These are phyloP conservation scores for Empis stercorea DNA, from an alignment of 2,888 invertebrate genomes.

Conservation along the genomic window DNA sequence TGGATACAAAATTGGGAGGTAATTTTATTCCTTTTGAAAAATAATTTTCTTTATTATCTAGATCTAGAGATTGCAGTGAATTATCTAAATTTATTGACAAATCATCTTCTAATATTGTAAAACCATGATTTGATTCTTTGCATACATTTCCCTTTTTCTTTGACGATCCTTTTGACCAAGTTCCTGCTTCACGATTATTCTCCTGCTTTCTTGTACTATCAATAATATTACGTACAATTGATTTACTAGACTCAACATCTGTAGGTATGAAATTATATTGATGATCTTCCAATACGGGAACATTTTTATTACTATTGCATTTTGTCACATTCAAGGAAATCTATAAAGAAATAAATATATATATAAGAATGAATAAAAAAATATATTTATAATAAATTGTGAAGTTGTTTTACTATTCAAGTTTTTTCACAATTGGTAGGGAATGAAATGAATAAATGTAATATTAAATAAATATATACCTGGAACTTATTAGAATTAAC, in stretches of 20 bases:
- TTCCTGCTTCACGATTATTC: conserved; percentile 55
- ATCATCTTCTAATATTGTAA: conserved; percentile 29
- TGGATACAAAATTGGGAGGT: conserved; percentile 19
- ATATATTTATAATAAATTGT: too few species aligned
- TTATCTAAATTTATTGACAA: background rate
- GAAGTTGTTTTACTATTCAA: too few species aligned
- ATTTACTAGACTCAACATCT: conserved; percentile 5
- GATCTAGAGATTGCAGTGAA: background rate
- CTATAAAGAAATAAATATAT: background rate
- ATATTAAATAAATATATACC: too few species aligned
- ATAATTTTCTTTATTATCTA: background rate
- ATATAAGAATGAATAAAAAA: too few species aligned
- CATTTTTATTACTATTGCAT: background rate
- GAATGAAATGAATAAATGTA: too few species aligned
- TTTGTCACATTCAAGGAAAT: background rate
- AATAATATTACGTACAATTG: conserved; percentile 39
- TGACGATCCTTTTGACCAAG: conserved; percentile 45
- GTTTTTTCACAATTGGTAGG: too few species aligned
- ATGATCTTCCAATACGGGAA: conserved; percentile 4
- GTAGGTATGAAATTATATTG: conserved; percentile 3
- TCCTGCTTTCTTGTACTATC: conserved; percentile 49
- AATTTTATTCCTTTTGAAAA: conserved; percentile 11
- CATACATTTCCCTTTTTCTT: conserved; percentile 25
- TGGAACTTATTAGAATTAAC: too few species aligned
- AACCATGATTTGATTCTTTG: conserved; percentile 18